Base-by-base conservation (phyloP, 1,140 invertebrate species). In the Drosophila malerkotliana region DNA sequence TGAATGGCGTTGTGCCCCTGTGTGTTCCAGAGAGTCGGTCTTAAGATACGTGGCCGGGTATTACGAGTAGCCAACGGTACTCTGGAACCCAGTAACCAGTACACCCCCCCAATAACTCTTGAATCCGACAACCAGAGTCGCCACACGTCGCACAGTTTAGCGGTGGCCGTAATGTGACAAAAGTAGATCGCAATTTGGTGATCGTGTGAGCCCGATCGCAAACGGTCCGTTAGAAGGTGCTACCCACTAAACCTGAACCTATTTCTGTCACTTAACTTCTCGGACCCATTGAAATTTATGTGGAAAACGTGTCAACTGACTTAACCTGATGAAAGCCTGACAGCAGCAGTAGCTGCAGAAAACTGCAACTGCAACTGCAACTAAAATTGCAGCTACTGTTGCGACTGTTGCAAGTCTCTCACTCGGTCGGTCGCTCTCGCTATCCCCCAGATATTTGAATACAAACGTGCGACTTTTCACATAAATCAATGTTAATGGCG, bases 401-500 rank as follows among this genome's bases (percentile, higher is more conserved):
- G 24, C 48, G 34, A 53, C 60, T 37, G 59, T 64, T 54, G 49
- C 59, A 71, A 79, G 54, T 79, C 56, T 61, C 58, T 62, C 72
- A 51, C 69, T 63, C 56, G 58, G 52, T 63, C 56, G 58, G 52
- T 66, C 68, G 53, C 32, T 37, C 37, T 74, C 14, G 41, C 41
- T 44, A 14, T 44, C 37, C 39, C 53, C 55, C 41, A 44, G 63
- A 48, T 45, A 82, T 81, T 81, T 82, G 74, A 82, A 82, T 82
- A 82, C 73, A 82, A 79, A 79, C 79, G 76, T 83, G 76, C 75
- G 79, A 83, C 55, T 83, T 75, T 75, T 79, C 79, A 83, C 76
- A 83, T 79, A 83, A 84, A 83, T 83, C 75, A 79, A 69, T 75
- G 75, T 66, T 84, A 79, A 82, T 83, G 71, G 75, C 69, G 79